Evolutionary conservation across 2,888 invertebrate species (phyloP).

Genomic region (Andrena bicolor): DNA sequence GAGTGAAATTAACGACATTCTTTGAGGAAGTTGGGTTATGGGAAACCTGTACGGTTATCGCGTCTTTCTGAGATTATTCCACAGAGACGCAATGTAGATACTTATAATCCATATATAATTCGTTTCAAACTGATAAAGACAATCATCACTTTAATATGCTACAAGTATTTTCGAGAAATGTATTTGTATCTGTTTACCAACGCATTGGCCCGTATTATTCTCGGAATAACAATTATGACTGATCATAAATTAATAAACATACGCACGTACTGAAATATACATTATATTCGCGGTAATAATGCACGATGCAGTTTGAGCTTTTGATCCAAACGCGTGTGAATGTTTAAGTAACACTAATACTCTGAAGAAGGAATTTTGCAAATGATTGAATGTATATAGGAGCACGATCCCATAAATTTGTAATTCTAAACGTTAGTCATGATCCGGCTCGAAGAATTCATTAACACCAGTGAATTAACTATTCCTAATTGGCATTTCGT

Average conservation of each 20-base stretch:
- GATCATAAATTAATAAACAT: conserved; percentile 25
- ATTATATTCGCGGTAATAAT: conserved; percentile 1
- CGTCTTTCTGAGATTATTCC: neutral
- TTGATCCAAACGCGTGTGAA: neutral
- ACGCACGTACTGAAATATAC: conserved; percentile 18
- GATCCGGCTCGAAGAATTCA: too few relatives aligned
- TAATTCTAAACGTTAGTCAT: too few relatives aligned
- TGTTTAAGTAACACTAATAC: neutral
- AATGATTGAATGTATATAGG: neutral
- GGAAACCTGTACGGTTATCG: neutral
- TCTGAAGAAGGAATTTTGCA: neutral
- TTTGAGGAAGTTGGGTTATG: neutral
- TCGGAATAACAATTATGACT: conserved; percentile 4
- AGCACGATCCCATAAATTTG: too few relatives aligned
- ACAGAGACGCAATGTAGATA: neutral
- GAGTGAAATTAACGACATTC: neutral
- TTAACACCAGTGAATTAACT: too few relatives aligned
- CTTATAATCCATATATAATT: neutral
- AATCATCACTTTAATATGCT: too few relatives aligned
- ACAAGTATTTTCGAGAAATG: too few relatives aligned
- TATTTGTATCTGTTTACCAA: neutral
- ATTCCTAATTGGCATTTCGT: too few relatives aligned
- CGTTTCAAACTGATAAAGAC: neutral
- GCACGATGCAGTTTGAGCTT: neutral
- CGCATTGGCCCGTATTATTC: neutral